phyloP scores from a whole-genome alignment of 2,888 invertebrate species.

The Odontomyia ornata region DNA sequence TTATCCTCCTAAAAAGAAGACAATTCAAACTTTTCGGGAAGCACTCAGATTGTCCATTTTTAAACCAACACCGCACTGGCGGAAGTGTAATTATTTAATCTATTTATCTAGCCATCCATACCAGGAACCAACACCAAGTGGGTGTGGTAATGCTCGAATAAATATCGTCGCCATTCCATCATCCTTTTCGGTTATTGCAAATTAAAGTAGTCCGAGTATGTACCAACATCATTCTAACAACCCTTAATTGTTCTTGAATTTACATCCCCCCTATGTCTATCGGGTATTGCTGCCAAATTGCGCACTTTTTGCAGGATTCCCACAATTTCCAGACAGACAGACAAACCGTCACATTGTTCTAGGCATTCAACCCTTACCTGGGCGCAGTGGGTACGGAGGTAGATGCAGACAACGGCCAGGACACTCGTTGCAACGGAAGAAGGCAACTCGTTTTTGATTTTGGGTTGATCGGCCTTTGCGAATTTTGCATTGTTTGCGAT shows the following conservation, averaged over 20 bases:
- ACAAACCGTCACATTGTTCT: conserved; percentile 18
- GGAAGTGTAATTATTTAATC: too few species aligned
- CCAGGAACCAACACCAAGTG: too few species aligned
- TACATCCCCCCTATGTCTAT: neutral
- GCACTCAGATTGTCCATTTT: too few species aligned
- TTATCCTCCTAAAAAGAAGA: too few species aligned
- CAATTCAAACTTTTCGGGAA: too few species aligned
- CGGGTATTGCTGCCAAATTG: too few species aligned
- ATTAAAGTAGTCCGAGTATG: neutral
- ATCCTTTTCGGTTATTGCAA: neutral
- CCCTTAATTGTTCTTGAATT: neutral
- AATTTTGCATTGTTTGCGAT: conserved; percentile 33
- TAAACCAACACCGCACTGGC: too few species aligned
- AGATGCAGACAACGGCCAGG: neutral
- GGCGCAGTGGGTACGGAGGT: too few species aligned
- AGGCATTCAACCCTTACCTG: conserved; percentile 29
- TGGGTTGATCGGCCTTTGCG: conserved; percentile 33
- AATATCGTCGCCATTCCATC: too few species aligned
- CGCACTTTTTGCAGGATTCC: neutral
- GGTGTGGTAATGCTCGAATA: too few species aligned
- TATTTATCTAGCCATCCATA: too few species aligned
- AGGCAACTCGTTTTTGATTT: conserved; percentile 22
- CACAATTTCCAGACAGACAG: conserved; percentile 27
- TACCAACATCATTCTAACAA: neutral
- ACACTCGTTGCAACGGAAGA: conserved; percentile 24